phyloP scores from a whole-genome alignment of 2,888 invertebrate species.

The Pterostichus niger region DNA sequence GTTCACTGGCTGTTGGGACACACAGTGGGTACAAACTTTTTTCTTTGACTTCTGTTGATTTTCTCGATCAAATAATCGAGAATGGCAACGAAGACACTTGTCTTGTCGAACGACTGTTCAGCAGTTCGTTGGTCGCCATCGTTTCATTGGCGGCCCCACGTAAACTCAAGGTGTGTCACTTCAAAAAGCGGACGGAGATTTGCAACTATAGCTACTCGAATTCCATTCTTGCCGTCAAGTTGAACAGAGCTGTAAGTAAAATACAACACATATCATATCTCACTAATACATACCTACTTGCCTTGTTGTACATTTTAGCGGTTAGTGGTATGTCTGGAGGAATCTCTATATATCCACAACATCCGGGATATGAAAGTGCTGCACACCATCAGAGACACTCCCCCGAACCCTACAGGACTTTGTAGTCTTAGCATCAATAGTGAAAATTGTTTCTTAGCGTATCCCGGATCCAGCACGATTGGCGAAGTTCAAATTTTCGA shows the following conservation, averaged over 20 bases:
- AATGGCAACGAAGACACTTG: constrained; percentile 91
- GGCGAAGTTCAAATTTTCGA: constrained; percentile 98
- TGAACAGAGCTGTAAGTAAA: constrained; percentile 91
- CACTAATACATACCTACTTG: constrained; percentile 1
- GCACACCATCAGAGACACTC: constrained; percentile 98
- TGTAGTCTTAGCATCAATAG: constrained; percentile 92
- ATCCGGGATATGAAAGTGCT: constrained; percentile 98
- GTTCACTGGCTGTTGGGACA: constrained; percentile 95
- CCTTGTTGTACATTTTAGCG: constrained; percentile 80
- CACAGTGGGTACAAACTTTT: constrained; percentile 94
- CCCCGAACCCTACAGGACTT: constrained; percentile 95
- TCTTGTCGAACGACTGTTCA: constrained; percentile 97
- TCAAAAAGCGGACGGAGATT: constrained; percentile 98
- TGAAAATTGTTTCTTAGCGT: constrained; percentile 96
- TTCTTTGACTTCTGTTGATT: constrained; percentile 90
- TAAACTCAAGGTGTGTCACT: constrained; percentile 96
- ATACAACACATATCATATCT: neutral
- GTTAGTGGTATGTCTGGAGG: constrained; percentile 97
- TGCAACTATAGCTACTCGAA: constrained; percentile 98
- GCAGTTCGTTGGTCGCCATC: constrained; percentile 97
- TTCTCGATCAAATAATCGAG: constrained; percentile 93
- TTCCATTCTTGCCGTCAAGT: constrained; percentile 95
- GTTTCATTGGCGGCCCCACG: constrained; percentile 95
- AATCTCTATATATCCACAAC: constrained; percentile 98
- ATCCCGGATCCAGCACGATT: constrained; percentile 95